These are phyloP conservation scores for Agriopis leucophaearia DNA, from an alignment of 2,888 invertebrate species.

Conservation along the genomic window DNA sequence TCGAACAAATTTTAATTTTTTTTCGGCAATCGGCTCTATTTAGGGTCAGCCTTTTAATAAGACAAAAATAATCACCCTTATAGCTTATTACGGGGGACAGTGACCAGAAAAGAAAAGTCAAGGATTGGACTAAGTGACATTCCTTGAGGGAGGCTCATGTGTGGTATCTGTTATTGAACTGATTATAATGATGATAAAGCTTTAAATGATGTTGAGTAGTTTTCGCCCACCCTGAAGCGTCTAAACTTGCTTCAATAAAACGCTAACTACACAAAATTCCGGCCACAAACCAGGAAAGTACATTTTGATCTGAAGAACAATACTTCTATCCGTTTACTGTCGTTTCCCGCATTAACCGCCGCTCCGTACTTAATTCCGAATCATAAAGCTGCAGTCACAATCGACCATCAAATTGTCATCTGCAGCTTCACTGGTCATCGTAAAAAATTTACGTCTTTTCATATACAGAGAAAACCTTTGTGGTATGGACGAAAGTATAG, in stretches of 20 bases:
- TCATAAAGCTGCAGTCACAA: constrained; percentile 55
- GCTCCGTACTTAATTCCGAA: constrained; percentile 51
- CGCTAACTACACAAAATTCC: constrained; percentile 15
- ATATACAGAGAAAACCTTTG: constrained; percentile 18
- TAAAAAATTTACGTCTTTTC: constrained; percentile 51
- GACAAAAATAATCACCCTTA: no score
- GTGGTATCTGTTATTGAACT: background rate
- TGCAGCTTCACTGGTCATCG: constrained; percentile 52
- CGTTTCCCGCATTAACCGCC: constrained; percentile 42
- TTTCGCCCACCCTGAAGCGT: background rate
- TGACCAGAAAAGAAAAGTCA: no score
- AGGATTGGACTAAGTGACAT: no score
- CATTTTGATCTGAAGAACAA: constrained; percentile 34
- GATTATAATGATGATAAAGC: background rate
- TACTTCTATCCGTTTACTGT: constrained; percentile 36
- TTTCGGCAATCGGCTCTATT: no score
- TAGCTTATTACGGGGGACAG: no score
- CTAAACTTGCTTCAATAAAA: constrained; percentile 12
- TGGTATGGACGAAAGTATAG: background rate
- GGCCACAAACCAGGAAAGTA: constrained; percentile 13
- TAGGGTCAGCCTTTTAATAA: no score
- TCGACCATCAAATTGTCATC: constrained; percentile 50
- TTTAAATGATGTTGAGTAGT: background rate
- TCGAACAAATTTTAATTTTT: no score
- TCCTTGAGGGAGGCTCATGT: no score